These are phyloP conservation scores for Apamea anceps DNA, from an alignment of 2,888 invertebrate species.

Conservation along the genomic window DNA sequence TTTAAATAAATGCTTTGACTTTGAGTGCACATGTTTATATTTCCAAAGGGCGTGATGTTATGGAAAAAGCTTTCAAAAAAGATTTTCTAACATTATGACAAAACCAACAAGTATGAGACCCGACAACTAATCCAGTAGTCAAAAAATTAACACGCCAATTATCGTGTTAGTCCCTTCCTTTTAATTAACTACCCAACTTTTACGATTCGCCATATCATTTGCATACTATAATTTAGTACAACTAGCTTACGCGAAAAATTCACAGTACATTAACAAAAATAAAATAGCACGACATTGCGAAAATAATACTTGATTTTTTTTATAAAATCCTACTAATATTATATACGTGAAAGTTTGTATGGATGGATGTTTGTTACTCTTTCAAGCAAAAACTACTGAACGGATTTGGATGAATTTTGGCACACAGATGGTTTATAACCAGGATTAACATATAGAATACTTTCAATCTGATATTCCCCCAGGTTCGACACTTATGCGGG, in stretches of 20 bases:
- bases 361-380: too few species aligned
- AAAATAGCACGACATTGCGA: conserved; percentile 35
- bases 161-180: conserved; percentile 3
- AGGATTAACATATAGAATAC: too few species aligned
- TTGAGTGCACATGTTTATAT: too few species aligned
- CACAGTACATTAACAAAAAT: conserved; percentile 42
- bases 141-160: neutral
- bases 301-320: conserved; percentile 33
- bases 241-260: conserved; percentile 27
- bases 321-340: too few species aligned
- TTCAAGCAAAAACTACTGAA: too few species aligned
- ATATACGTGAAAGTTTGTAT: too few species aligned
- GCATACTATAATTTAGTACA: conserved; percentile 35
- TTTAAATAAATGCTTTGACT: too few species aligned
- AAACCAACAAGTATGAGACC: neutral
- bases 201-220: conserved; percentile 36
- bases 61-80: neutral
- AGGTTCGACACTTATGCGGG: too few species aligned
- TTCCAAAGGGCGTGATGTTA: neutral
- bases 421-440: too few species aligned
- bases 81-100: neutral
- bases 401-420: too few species aligned
- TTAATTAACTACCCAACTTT: conserved; percentile 25
- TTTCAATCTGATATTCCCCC: too few species aligned
- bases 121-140: neutral